Evolutionary conservation across 2,888 invertebrate species (phyloP).

Genomic region (Sphaerophoria rueppellii): DNA sequence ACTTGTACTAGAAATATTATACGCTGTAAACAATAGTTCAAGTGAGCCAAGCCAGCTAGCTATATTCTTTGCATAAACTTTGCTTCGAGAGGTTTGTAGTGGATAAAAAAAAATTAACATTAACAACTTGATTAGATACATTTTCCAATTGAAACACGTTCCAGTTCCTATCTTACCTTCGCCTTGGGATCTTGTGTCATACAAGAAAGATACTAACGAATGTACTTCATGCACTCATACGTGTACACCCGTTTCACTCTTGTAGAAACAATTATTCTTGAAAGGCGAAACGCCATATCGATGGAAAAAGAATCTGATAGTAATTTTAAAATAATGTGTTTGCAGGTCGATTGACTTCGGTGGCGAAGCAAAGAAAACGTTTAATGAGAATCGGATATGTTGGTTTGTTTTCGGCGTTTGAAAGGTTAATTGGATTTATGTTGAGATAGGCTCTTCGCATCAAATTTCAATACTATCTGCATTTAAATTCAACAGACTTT

Average conservation of each 20-base stretch:
- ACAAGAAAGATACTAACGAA: background rate
- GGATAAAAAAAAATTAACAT: slow-evolving; percentile 20
- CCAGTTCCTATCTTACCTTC: slow-evolving; percentile 61
- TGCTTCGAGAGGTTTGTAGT: slow-evolving; percentile 23
- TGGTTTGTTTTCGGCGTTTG: background rate
- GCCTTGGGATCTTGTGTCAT: slow-evolving; percentile 33
- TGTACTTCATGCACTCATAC: too few species aligned
- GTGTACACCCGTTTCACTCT: too few species aligned
- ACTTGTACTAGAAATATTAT: background rate
- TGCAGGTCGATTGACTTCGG: slow-evolving; percentile 40
- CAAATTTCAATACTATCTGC: background rate
- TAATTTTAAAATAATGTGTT: slow-evolving; percentile 26
- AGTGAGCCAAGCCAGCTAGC: too few species aligned
- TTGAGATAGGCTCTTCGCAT: slow-evolving; percentile 32
- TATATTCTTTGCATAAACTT: slow-evolving; percentile 6
- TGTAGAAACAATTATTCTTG: slow-evolving; percentile 20
- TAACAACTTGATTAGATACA: slow-evolving; percentile 46
- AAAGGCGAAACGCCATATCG: slow-evolving; percentile 36
- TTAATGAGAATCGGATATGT: slow-evolving; percentile 55
- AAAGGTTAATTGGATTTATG: background rate
- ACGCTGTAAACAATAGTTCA: too few species aligned
- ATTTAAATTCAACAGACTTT: background rate
- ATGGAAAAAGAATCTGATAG: slow-evolving; percentile 37
- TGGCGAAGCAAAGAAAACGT: slow-evolving; percentile 7
- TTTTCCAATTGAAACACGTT: slow-evolving; percentile 63